A percentile compares a stretch with the other conserved stretches of the same genome.
phyloP scores from a whole-genome alignment of 2,888 invertebrate species.

The Monoplex corrugatus region DNA sequence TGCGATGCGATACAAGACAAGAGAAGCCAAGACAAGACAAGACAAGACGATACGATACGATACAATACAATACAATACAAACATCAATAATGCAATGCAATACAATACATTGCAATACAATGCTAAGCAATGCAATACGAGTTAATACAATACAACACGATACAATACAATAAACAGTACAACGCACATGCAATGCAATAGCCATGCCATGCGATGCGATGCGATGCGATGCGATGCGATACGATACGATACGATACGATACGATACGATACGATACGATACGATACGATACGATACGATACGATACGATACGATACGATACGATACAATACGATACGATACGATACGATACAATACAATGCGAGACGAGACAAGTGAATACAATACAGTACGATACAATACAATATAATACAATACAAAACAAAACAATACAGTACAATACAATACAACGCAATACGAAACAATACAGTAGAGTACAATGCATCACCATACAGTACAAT shows the following conservation, averaged over 20 bases:
- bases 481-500: too few species aligned
- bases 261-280: conserved; percentile 32
- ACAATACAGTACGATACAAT: neutral
- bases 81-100: too few species aligned
- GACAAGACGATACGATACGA: neutral
- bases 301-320: conserved; percentile 21
- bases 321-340: conserved; percentile 16
- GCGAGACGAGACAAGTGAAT: too few species aligned
- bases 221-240: conserved; percentile 11
- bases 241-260: conserved; percentile 25
- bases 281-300: conserved; percentile 14
- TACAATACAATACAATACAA: neutral
- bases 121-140: conserved; percentile 2
- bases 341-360: neutral
- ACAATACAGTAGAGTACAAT: too few species aligned
- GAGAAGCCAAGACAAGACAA: neutral
- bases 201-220: conserved; percentile 5
- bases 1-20: conserved; percentile 17
- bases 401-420: too few species aligned
- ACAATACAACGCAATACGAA: too few species aligned
- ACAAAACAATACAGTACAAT: too few species aligned
- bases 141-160: neutral
- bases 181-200: too few species aligned
- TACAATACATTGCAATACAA: neutral
- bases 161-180: neutral